Base-by-base conservation (phyloP, 2,888 invertebrate genomes). In the Melanargia galathea region DNA sequence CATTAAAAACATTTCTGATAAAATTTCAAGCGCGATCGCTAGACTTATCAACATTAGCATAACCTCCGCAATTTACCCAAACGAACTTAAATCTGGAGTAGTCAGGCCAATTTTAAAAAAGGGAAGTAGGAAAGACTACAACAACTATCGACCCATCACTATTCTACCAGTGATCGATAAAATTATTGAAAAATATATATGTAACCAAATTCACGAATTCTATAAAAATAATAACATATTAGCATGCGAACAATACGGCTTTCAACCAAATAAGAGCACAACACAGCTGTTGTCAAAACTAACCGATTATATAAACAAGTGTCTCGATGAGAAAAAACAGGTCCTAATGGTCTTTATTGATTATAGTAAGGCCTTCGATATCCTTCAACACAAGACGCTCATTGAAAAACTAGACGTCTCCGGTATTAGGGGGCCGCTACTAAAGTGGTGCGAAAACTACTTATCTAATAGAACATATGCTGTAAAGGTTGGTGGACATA, bases 61-160 rank as follows among this genome's bases (percentile, higher is more conserved):
- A 2, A 45, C 20, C 20, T 13, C 35, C 7, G 60, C 64, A 1
- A 48, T 5, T 8, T 68, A 72, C 35, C 70, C 68, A 0, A 18
- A 58, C 2, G 26, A 52, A 13, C 33, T 70, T 8, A 72, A 70
- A 66, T 24, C 40, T 5, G 68, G 71, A 10, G 52, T 67, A 16
- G 64, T 72, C 0, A 61, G 70, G 43, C 70, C 70, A 1, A 69
- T 70, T 24, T 22, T 63, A 54, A 61, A 65, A 55, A 48, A 48
- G 24, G 65, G 65, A 13, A 0, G 3, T 35, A 18, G 8, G 5
- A 22, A 24, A 16, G 26, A 62, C 2, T 62, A 45, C 18, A 26
- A 26, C 1, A 62, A 62, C n/a, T 65, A 65, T 18, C 48, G 62
- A 24, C 65, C 62, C 2, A 62, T 65, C 0, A 62, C 61, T 18